These are phyloP conservation scores for Littorina saxatilis DNA, from an alignment of 1,140 invertebrate genomes.

Conservation along the genomic window DNA sequence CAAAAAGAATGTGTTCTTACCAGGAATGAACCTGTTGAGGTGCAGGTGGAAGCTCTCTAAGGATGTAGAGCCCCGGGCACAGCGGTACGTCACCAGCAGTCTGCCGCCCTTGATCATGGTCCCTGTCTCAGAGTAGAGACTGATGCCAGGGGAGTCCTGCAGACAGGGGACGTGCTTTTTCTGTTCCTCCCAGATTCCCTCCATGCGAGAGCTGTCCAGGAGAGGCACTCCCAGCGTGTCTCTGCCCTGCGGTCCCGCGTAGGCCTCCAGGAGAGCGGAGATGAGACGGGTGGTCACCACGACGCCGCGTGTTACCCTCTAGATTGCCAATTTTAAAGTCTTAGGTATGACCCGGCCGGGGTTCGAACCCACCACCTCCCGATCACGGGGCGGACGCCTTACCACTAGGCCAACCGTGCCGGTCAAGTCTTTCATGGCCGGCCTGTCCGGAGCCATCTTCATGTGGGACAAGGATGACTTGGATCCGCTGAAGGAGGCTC, in stretches of 20 bases:
- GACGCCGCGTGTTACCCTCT: constrained; percentile 48
- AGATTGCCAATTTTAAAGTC: constrained; percentile 41
- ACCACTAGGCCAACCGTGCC: too few relatives aligned
- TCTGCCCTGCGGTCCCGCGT: constrained; percentile 39
- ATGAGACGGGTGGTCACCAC: constrained; percentile 43
- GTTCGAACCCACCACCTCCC: too few relatives aligned
- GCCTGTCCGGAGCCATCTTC: constrained; percentile 28
- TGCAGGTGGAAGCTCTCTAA: constrained; percentile 41
- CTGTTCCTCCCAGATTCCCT: constrained; percentile 50
- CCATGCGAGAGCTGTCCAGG: constrained; percentile 42
- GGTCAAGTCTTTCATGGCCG: constrained; percentile 44
- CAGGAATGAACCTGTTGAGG: constrained; percentile 32
- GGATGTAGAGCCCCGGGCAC: constrained; percentile 46
- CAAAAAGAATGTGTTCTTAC: constrained; percentile 18
- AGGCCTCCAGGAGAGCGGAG: constrained; percentile 32
- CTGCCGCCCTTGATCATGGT: constrained; percentile 45
- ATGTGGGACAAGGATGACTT: constrained; percentile 32
- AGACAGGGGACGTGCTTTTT: constrained; percentile 55
- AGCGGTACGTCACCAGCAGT: constrained; percentile 17
- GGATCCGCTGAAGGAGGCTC: constrained; percentile 42
- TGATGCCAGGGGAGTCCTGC: constrained; percentile 52
- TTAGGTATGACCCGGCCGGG: too few relatives aligned
- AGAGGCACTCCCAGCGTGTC: constrained; percentile 57
- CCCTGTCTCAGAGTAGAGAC: constrained; percentile 47
- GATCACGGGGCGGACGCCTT: too few relatives aligned